These are phyloP conservation scores for Vanessa cardui DNA, from an alignment of 2,888 invertebrate species.

Conservation along the genomic window DNA sequence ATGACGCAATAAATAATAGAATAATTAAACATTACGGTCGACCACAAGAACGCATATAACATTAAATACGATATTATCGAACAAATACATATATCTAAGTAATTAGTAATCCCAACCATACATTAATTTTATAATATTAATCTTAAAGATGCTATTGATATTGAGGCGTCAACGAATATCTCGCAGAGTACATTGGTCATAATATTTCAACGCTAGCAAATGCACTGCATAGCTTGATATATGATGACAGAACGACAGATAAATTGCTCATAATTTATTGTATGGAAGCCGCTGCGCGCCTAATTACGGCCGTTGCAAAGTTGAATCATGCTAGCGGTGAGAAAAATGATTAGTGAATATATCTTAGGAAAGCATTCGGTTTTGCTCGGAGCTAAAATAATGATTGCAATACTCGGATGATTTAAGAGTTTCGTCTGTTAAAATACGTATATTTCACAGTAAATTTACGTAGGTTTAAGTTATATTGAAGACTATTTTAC, in stretches of 20 bases:
- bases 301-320: slow-evolving; percentile 68
- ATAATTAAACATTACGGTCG: too few relatives aligned
- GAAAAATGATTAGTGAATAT: slow-evolving; percentile 49
- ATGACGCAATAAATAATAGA: too few relatives aligned
- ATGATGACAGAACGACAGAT: slow-evolving; percentile 79
- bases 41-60: not conserved
- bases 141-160: slow-evolving; percentile 31
- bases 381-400: slow-evolving; percentile 32
- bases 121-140: slow-evolving; percentile 13
- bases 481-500: too few relatives aligned
- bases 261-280: slow-evolving; percentile 81
- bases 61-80: not conserved
- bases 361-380: slow-evolving; percentile 34
- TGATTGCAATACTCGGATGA: slow-evolving; percentile 9
- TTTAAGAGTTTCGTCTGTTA: not conserved
- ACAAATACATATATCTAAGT: not conserved
- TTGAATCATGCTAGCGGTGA: slow-evolving; percentile 49
- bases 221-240: slow-evolving; percentile 69
- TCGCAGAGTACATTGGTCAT: slow-evolving; percentile 60
- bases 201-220: slow-evolving; percentile 75
- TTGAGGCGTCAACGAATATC: slow-evolving; percentile 57
- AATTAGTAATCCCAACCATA: not conserved
- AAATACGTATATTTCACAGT: too few relatives aligned
- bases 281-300: slow-evolving; percentile 67
- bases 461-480: too few relatives aligned